These are phyloP conservation scores for Heterotis niloticus DNA, from an alignment of 2,113 vertebrate species.

Conservation along the genomic window DNA sequence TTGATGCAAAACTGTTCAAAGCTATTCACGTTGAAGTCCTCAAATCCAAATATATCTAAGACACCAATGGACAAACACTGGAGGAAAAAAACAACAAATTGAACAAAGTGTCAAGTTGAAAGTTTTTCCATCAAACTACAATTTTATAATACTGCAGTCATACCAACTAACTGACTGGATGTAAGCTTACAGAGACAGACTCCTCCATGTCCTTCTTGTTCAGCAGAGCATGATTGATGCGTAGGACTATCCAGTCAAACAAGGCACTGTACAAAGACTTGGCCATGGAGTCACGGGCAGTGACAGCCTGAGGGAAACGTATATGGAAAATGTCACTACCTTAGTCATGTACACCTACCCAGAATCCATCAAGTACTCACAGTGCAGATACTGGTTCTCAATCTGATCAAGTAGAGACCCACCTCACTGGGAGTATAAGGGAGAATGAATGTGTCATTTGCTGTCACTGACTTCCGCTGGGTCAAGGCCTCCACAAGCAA, in stretches of 20 bases:
- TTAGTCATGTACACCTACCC: not conserved
- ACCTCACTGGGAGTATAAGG: conserved; percentile 85
- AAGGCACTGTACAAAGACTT: conserved; percentile 86
- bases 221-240: conserved; percentile 89
- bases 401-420: conserved; percentile 17
- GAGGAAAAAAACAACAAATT: not conserved
- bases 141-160: not conserved
- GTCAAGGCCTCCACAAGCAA: conserved; percentile 81
- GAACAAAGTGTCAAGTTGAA: not conserved
- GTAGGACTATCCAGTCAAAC: conserved; percentile 92
- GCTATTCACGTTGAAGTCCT: conserved; percentile 84
- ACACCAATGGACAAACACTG: conserved; percentile 89
- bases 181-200: conserved; percentile 71
- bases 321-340: not conserved
- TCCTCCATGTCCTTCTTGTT: conserved; percentile 90
- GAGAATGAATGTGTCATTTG: conserved; percentile 71
- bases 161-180: not conserved
- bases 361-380: not conserved
- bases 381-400: not conserved
- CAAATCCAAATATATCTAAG: conserved; percentile 93
- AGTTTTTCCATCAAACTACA: too few relatives aligned
- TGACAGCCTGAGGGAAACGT: conserved; percentile 65
- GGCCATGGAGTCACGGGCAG: conserved; percentile 88
- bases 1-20: conserved; percentile 97
- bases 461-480: conserved; percentile 78